Percentiles rank a stretch among this genome's conserved stretches.
phyloP scores from a whole-genome alignment of 2,113 vertebrate genomes.

The Burhinus oedicnemus region DNA sequence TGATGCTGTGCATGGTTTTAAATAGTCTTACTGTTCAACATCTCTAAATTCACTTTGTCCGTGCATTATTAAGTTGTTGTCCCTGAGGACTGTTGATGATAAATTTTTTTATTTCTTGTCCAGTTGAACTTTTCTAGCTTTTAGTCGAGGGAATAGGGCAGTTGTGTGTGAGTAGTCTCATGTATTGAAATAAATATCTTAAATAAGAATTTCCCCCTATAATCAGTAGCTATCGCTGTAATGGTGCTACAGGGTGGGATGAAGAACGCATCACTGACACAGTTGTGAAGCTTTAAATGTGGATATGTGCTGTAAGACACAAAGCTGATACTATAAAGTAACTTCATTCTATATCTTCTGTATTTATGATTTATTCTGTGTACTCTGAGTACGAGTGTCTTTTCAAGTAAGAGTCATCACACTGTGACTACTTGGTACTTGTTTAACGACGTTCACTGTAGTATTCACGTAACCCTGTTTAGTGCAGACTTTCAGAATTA shows the following conservation, averaged over 20 bases:
- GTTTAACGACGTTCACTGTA: not conserved
- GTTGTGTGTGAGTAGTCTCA: not conserved
- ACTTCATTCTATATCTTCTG: not conserved
- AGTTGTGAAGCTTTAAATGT: not conserved
- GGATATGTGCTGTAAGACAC: not conserved
- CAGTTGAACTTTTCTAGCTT: not conserved
- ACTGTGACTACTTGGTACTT: not conserved
- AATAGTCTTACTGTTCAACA: not conserved
- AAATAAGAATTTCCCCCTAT: not conserved
- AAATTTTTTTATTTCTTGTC: not conserved
- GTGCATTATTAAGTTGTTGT: not conserved
- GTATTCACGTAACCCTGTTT: not conserved
- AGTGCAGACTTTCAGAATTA: not conserved
- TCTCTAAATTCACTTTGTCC: not conserved
- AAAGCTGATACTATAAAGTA: not conserved
- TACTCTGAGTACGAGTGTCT: not conserved
- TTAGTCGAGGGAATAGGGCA: not conserved
- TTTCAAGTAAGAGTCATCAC: not conserved
- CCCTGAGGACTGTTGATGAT: not conserved
- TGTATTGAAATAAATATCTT: not conserved
- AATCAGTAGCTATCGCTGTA: not conserved
- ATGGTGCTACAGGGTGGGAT: not conserved
- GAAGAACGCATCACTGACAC: rapidly evolving
- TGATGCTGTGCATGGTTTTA: not conserved
- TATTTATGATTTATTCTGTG: not conserved